Conservation (phyloP, 2,113 vertebrate species). For the mouse (Mus musculus) region DNA sequence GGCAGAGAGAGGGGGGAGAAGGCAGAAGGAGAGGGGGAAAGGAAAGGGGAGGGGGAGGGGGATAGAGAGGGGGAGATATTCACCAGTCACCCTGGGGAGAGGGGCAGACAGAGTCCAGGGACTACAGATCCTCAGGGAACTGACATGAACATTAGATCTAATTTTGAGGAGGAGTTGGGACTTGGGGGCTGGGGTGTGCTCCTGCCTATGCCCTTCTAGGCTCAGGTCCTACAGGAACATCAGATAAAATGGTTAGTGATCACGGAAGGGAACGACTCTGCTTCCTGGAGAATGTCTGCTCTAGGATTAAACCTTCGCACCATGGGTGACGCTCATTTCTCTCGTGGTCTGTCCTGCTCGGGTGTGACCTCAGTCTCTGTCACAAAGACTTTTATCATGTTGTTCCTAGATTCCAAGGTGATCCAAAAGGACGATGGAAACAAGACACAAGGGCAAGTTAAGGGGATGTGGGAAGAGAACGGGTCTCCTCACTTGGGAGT, state of each 20-base stretch:
- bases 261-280: neutral
- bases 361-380: neutral
- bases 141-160: neutral
- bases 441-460: neutral
- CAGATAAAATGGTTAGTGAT: neutral
- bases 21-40: no score
- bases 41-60: neutral
- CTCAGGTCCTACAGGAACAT: neutral
- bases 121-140: neutral
- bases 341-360: no score
- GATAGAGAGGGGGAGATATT: no score
- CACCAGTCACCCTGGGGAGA: neutral
- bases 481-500: neutral
- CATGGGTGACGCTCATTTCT: neutral
- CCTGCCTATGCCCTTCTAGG: no score
- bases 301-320: neutral
- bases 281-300: neutral
- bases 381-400: neutral
- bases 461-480: no score
- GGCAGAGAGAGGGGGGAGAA: neutral
- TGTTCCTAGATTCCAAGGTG: neutral
- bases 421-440: neutral
- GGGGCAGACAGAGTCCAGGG: neutral
- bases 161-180: neutral
- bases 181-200: neutral